These are phyloP conservation scores for Urocolius indicus DNA, from an alignment of 2,113 vertebrate genomes.

Conservation along the genomic window DNA sequence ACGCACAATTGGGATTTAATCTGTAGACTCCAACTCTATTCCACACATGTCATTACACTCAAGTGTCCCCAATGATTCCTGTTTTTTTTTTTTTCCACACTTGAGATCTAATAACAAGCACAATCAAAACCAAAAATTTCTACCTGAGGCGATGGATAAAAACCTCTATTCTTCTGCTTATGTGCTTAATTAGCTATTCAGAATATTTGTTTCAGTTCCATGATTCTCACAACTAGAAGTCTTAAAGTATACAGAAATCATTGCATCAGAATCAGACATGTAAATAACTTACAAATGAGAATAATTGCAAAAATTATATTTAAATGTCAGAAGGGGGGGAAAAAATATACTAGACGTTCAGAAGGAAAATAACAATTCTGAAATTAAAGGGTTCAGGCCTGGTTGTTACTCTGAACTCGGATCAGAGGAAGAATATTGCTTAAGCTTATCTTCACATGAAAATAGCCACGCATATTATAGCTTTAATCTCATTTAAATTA, in stretches of 20 bases:
- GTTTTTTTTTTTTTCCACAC: neutral
- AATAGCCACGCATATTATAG: neutral
- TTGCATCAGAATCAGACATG: neutral
- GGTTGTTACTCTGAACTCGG: neutral
- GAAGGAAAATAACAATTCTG: neutral
- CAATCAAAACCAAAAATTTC: neutral
- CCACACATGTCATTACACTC: neutral
- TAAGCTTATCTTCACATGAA: slow-evolving; percentile 31
- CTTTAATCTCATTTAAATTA: slow-evolving; percentile 56
- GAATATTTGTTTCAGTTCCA: neutral
- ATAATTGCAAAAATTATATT: neutral
- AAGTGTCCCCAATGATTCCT: neutral
- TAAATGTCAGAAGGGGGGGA: neutral
- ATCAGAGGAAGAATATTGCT: slow-evolving; percentile 22
- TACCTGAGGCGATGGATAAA: neutral
- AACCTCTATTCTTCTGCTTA: neutral
- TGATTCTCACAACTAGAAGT: neutral
- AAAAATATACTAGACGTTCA: neutral
- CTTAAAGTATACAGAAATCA: neutral
- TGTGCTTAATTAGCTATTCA: neutral
- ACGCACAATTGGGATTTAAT: neutral
- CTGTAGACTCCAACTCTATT: neutral
- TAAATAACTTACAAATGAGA: neutral
- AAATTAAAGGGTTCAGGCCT: neutral
- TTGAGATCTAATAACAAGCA: neutral